Conservation (phyloP, 2,113 vertebrate genomes). For the Clarias batrachus region DNA sequence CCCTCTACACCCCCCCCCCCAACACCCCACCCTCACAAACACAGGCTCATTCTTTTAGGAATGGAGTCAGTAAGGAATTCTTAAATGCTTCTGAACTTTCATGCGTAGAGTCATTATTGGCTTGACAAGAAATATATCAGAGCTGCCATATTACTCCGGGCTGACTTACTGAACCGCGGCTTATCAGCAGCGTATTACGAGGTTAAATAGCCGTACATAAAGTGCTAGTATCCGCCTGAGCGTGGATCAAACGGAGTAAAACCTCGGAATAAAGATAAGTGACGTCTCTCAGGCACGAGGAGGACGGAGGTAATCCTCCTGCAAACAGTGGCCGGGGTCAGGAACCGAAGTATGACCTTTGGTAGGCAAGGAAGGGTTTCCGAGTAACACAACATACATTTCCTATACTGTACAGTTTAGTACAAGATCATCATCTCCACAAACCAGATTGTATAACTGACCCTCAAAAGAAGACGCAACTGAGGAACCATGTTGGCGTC, state of each 20-base stretch:
- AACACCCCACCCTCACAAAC: not conserved
- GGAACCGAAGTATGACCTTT: constrained; percentile 18
- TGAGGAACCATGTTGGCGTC: not conserved
- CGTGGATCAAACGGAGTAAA: constrained; percentile 24
- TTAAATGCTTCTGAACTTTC: constrained; percentile 7
- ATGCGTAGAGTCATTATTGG: constrained; percentile 1
- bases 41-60: not conserved
- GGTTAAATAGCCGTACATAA: constrained; percentile 17
- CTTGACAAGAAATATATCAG: constrained; percentile 10
- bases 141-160: not conserved
- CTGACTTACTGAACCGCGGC: not conserved
- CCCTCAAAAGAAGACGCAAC: not conserved
- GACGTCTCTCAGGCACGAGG: not conserved
- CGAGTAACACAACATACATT: not conserved
- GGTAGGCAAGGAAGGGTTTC: not conserved
- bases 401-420: not conserved
- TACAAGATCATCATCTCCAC: too few species aligned
- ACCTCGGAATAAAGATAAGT: not conserved
- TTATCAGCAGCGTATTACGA: constrained; percentile 13
- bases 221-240: constrained; percentile 8
- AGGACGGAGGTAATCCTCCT: constrained; percentile 12
- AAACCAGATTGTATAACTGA: not conserved
- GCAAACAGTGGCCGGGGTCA: constrained; percentile 27
- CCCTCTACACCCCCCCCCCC: not conserved
- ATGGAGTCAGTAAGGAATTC: constrained; percentile 20